Conservation (phyloP, 37 sponge, comb jelly and placozoan species). For the Diacarnus erythraeanus region DNA sequence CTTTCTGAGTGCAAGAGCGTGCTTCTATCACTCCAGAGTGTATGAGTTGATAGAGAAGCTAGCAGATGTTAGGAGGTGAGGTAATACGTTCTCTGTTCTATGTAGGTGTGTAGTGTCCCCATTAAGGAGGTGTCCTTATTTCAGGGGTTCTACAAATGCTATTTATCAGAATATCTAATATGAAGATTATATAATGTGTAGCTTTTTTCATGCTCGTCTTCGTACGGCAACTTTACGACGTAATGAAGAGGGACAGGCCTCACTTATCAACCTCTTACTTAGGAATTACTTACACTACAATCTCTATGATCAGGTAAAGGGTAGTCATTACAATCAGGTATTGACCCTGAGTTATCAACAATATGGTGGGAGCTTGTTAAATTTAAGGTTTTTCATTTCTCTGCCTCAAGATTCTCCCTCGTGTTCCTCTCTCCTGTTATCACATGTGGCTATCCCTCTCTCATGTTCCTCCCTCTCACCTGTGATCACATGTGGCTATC, state of each 20-base stretch:
- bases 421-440: too few relatives aligned
- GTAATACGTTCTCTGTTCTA: not conserved
- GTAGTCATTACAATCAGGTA: not conserved
- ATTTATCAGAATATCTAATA: too few relatives aligned
- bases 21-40: slow-evolving; percentile 90
- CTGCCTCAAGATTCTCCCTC: not conserved
- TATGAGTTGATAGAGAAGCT: slow-evolving; percentile 83
- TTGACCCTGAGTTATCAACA: too few relatives aligned
- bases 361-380: not conserved
- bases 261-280: slow-evolving; percentile 88
- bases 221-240: slow-evolving; percentile 86
- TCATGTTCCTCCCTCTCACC: too few relatives aligned
- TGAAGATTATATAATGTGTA: too few relatives aligned
- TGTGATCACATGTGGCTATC: too few relatives aligned
- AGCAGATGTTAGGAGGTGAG: slow-evolving; percentile 77
- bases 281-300: slow-evolving; percentile 95
- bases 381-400: not conserved
- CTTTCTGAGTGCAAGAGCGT: slow-evolving; percentile 80
- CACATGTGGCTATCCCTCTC: too few relatives aligned
- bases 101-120: too few relatives aligned
- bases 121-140: too few relatives aligned
- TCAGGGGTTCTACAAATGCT: too few relatives aligned
- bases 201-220: slow-evolving; percentile 84
- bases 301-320: slow-evolving; percentile 86
- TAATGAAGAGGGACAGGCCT: slow-evolving; percentile 89